These are phyloP conservation scores for Leptinotarsa peninsularis DNA, from an alignment of 2,888 invertebrate genomes.

Conservation along the genomic window DNA sequence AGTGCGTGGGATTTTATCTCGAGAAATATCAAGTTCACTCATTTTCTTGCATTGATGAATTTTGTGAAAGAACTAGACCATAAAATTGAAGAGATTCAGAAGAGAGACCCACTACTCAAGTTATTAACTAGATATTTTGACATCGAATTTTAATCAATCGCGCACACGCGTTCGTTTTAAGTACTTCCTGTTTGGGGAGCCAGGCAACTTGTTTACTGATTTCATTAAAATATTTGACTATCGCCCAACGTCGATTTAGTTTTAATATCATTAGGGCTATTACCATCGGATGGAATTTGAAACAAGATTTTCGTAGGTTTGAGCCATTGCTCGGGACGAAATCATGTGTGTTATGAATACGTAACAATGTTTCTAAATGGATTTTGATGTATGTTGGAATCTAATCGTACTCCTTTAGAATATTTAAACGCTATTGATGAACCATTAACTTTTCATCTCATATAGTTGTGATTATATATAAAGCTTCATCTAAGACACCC, in stretches of 20 bases:
- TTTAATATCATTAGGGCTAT: conserved; percentile 41
- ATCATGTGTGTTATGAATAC: conserved; percentile 24
- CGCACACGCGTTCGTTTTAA: conserved; percentile 32
- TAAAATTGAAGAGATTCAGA: conserved; percentile 8
- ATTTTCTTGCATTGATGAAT: not conserved
- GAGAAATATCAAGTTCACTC: not conserved
- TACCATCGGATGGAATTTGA: conserved; percentile 26
- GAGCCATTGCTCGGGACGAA: conserved; percentile 19
- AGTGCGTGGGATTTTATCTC: not conserved
- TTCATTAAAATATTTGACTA: conserved; percentile 39
- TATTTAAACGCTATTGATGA: not conserved
- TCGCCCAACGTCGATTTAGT: conserved; percentile 33
- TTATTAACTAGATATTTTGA: conserved; percentile 36
- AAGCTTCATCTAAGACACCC: not conserved
- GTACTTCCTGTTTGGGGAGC: conserved; percentile 36
- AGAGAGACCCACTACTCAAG: not conserved
- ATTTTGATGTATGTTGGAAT: conserved; percentile 29
- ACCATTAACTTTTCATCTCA: not conserved
- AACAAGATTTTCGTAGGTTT: conserved; percentile 7
- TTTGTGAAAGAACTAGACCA: conserved; percentile 12
- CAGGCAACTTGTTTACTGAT: conserved; percentile 36
- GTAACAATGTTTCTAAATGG: conserved; percentile 33
- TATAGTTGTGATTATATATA: not conserved
- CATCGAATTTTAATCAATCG: conserved; percentile 34
- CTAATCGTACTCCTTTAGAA: conserved; percentile 25